Evolutionary conservation across 2,797 vertebrate genomes (phyloP).

Genomic region (Melopsittacus undulatus): DNA sequence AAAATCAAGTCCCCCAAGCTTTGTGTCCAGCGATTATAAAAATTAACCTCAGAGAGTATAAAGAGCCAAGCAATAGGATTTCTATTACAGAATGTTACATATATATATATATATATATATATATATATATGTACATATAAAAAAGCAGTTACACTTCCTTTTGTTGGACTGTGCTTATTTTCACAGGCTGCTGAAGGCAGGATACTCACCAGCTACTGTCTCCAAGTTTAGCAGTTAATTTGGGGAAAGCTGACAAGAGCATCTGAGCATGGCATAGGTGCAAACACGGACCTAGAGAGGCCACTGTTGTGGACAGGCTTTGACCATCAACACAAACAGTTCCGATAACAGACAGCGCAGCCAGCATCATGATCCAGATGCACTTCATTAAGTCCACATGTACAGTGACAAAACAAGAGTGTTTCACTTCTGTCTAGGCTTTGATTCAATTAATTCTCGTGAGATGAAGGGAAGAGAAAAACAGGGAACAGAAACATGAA

Average conservation of each 20-base stretch:
- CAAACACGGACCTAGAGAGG: neutral
- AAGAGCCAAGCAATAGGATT: neutral
- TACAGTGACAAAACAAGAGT: neutral
- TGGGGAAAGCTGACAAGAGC: neutral
- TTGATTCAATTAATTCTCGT: constrained; percentile 2
- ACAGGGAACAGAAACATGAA: neutral
- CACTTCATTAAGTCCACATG: neutral
- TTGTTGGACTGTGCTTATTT: neutral
- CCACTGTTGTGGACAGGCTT: neutral
- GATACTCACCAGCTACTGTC: neutral
- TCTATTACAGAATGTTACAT: neutral
- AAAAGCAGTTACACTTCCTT: accelerated
- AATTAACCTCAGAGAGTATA: neutral
- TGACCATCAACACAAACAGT: neutral
- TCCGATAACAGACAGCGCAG: neutral
- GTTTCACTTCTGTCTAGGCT: neutral
- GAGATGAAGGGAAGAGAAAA: constrained; percentile 19
- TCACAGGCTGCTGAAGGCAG: neutral
- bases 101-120: neutral
- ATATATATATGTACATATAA: neutral
- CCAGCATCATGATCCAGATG: neutral
- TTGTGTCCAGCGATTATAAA: neutral
- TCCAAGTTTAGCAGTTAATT: neutral
- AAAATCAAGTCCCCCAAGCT: neutral
- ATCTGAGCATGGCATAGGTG: neutral